Base-by-base conservation (phyloP, 2,113 vertebrate species). In the Suricata suricatta region DNA sequence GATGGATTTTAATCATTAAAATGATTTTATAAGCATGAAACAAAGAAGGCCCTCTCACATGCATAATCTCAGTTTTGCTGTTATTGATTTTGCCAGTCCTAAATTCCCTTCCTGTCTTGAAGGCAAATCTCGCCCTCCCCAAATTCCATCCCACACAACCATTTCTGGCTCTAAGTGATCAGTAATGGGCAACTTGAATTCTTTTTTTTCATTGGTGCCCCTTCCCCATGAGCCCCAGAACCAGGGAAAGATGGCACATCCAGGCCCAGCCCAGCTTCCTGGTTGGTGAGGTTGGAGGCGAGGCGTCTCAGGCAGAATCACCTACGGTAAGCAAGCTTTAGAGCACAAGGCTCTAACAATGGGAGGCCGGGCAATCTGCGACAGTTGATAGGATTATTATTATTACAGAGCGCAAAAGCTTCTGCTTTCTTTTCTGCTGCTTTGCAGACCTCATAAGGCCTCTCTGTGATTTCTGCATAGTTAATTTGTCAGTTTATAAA, bases 401-500 rank as follows among this genome's bases (percentile, higher is more conserved):
- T 98, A 98, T 96, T 97, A 97, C 38, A 94, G 90, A 97, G 79
- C 0, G 2, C 77, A 97, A 97, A 98, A 97, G 92, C 92, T 96
- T 98, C 97, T 98, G 90, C 98, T 98, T 98, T 98, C 98, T 98
- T 98, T 98, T 97, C 96, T 97, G 93, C 95, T 97, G 97, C 95
- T 98, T 98, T 97, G 96, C 96, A 98, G 98, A 98, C 97, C 97
- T 98, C 97, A 98, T 95, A 98, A 98, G 98, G 97, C 95, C 97
- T 96, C 29, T 91, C 96, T 98, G 95, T 97, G 98, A 99, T 98
- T 99, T 98, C 98, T 98, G 97, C 96, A 99, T 98, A 99, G 98
- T 98, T 99, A 98, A 99, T 99, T 98, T 99, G 98, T 99, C 98
- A 99, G 97, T 99, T 99, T 99, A 99, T 99, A 99, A 99, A 99